Percentiles rank a stretch among this genome's conserved stretches.
phyloP scores from a whole-genome alignment of 2,797 vertebrate genomes.

The Sciaenops ocellatus region DNA sequence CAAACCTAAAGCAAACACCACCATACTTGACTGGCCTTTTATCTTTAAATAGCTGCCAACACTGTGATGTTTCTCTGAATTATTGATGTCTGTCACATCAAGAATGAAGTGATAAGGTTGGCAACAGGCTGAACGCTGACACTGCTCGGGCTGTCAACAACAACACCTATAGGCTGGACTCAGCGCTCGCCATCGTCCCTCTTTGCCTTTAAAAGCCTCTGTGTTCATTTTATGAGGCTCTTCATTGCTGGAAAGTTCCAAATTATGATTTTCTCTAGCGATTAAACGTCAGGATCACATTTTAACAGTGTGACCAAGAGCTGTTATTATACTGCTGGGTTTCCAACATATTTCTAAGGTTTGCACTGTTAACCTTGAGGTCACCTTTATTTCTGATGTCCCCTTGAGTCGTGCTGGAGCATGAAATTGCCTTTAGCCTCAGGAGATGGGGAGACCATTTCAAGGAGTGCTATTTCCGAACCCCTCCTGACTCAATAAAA shows the following conservation, averaged over 20 bases:
- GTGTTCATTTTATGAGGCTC: neutral
- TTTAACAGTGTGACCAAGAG: slow-evolving; percentile 35
- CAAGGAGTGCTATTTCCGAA: slow-evolving; percentile 41
- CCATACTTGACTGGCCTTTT: slow-evolving; percentile 14
- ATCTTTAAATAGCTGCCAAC: slow-evolving; percentile 59
- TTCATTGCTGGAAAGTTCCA: neutral
- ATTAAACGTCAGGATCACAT: slow-evolving; percentile 30
- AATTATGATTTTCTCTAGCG: slow-evolving; percentile 11
- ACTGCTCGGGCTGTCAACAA: slow-evolving; percentile 26
- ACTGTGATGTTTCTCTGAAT: slow-evolving; percentile 65
- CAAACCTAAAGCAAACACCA: slow-evolving; percentile 20
- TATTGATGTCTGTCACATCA: slow-evolving; percentile 72
- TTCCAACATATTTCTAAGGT: slow-evolving; percentile 62
- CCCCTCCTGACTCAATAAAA: slow-evolving; percentile 30
- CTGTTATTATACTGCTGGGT: slow-evolving; percentile 41
- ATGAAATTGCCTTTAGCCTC: slow-evolving; percentile 81
- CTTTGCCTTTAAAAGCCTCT: slow-evolving; percentile 5
- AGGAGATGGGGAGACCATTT: slow-evolving; percentile 66
- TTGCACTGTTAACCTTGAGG: slow-evolving; percentile 72
- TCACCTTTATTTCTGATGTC: slow-evolving; percentile 69
- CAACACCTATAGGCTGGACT: neutral
- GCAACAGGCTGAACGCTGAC: slow-evolving; percentile 51
- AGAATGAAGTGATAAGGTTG: slow-evolving; percentile 59
- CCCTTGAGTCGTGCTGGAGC: slow-evolving; percentile 70
- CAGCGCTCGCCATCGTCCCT: neutral